A percentile compares a stretch with the other conserved stretches of the same genome.
Conservation (phyloP, 2,888 invertebrate species). For the Spisula subtruncata region DNA sequence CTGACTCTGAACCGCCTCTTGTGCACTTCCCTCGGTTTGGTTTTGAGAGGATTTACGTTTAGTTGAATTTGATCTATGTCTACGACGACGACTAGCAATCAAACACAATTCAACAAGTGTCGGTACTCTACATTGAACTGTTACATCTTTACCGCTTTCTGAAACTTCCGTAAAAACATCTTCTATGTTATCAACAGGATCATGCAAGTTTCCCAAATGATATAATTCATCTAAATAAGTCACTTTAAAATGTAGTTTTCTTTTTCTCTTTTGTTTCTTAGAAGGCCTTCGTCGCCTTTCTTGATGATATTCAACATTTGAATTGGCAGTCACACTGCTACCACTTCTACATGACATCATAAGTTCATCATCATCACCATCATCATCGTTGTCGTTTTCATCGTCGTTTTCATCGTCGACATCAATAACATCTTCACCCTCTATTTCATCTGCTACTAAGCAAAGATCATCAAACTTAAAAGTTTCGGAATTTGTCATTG, state of each 20-base stretch:
- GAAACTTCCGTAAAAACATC: slow-evolving; percentile 44
- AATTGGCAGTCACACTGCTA: not conserved
- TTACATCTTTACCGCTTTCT: slow-evolving; percentile 29
- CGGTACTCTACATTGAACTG: slow-evolving; percentile 61
- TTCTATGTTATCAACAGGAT: slow-evolving; percentile 59
- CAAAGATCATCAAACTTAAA: not conserved
- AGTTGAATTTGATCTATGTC: slow-evolving; percentile 29
- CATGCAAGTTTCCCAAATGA: slow-evolving; percentile 60
- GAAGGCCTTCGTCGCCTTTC: slow-evolving; percentile 57
- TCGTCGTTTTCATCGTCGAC: too few relatives aligned
- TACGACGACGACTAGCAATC: slow-evolving; percentile 43
- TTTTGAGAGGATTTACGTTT: not conserved
- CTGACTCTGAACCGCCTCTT: not conserved
- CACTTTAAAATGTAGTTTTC: slow-evolving; percentile 49
- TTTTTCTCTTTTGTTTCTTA: slow-evolving; percentile 68
- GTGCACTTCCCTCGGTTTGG: not conserved
- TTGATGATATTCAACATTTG: not conserved
- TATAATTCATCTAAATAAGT: slow-evolving; percentile 64
- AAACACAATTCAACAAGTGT: slow-evolving; percentile 70
- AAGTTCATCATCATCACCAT: slow-evolving; percentile 35
- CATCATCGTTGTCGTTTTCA: too few relatives aligned
- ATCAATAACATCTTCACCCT: slow-evolving; percentile 29
- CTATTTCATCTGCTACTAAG: not conserved
- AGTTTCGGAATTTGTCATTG: not conserved
- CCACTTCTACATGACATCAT: slow-evolving; percentile 26